Percentiles rank a stretch among this genome's conserved stretches.
phyloP scores from a whole-genome alignment of 2,888 invertebrate species.

The Mayetiola destructor region DNA sequence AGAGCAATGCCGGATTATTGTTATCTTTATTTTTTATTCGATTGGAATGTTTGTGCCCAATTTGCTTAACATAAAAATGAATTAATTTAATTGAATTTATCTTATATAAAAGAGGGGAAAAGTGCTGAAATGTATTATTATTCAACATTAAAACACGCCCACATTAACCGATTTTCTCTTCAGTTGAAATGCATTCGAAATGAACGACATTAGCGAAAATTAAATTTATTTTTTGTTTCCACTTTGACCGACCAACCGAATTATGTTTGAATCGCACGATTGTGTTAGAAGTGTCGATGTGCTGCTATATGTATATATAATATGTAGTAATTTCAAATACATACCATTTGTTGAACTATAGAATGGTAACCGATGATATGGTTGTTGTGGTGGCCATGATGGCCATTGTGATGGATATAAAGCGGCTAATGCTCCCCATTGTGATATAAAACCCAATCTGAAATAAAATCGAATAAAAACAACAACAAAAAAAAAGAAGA shows the following conservation, averaged over 20 bases:
- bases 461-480: no score
- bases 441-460: slow-evolving; percentile 69
- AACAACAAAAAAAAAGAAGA: no score
- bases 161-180: slow-evolving; percentile 5
- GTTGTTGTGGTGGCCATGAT: slow-evolving; percentile 40
- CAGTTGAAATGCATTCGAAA: slow-evolving; percentile 5
- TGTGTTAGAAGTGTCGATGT: no score
- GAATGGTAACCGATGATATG: slow-evolving; percentile 35
- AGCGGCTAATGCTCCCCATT: slow-evolving; percentile 64
- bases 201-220: slow-evolving; percentile 7
- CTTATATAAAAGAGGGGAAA: no score
- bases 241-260: no score
- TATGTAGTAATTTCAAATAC: no score
- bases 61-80: slow-evolving; percentile 12
- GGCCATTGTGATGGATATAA: slow-evolving; percentile 50
- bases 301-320: no score
- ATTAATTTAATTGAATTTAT: slow-evolving; percentile 12
- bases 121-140: background rate
- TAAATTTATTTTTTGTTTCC: no score
- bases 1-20: no score
- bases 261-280: no score
- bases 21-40: no score
- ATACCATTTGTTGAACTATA: slow-evolving; percentile 55
- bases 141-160: background rate
- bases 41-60: slow-evolving; percentile 7